Percentiles rank a stretch among this genome's conserved stretches.
Conservation (phyloP, 2,797 vertebrate species). For the Alca torda region DNA sequence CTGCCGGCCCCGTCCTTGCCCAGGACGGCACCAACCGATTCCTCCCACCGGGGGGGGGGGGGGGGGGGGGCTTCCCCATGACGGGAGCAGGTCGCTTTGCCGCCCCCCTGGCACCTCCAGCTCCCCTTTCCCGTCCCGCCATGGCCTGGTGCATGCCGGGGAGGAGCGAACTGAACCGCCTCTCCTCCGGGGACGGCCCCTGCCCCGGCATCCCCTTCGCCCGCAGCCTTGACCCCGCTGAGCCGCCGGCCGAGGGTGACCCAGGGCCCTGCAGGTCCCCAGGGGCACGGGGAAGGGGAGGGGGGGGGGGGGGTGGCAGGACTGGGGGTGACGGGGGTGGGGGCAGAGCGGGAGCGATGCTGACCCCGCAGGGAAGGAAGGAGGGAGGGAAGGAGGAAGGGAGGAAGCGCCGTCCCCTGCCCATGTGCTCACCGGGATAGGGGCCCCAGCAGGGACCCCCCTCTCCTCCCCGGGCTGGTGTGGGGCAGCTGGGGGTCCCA, state of each 20-base stretch:
- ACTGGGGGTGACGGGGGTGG: neutral
- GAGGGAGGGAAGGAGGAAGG: neutral
- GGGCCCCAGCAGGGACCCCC: neutral
- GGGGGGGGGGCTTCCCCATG: neutral
- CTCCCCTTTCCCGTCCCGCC: neutral
- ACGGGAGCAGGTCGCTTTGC: neutral
- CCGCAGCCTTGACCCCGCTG: constrained; percentile 25
- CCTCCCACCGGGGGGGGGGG: too few species aligned
- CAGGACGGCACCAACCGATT: rapidly evolving
- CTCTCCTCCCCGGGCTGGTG: neutral
- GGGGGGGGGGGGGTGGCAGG: neutral
- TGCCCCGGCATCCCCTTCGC: constrained; percentile 1
- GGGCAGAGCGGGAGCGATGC: neutral
- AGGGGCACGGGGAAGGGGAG: neutral
- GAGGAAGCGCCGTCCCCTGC: neutral
- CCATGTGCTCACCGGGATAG: neutral
- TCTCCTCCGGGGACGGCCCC: neutral
- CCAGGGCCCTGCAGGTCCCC: neutral
- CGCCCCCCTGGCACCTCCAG: neutral
- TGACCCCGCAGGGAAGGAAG: neutral
- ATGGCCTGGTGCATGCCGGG: neutral
- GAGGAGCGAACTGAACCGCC: neutral
- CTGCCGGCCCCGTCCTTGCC: neutral
- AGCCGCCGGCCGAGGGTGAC: neutral
- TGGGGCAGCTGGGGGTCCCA: neutral